phyloP scores from a whole-genome alignment of 1,140 invertebrate species.

The Polypedilum vanderplanki region DNA sequence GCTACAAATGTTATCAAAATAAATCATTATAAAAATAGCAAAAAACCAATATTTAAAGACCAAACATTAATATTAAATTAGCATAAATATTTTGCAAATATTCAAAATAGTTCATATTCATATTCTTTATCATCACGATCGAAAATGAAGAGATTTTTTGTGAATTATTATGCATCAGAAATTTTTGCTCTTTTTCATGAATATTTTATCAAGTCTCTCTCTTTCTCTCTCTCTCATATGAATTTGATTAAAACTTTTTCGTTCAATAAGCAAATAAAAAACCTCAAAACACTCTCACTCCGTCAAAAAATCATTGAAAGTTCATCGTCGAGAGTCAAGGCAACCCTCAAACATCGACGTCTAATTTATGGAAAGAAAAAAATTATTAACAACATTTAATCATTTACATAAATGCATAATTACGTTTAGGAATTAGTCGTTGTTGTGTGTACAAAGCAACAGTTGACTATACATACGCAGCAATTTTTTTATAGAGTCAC shows the following conservation, averaged over 20 bases:
- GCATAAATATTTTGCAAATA: no score
- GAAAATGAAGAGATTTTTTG: neutral
- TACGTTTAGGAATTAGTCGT: conserved; percentile 23
- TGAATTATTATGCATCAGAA: neutral
- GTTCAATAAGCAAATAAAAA: neutral
- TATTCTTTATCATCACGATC: no score
- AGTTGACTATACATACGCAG: neutral
- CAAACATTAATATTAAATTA: no score
- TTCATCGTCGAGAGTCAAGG: conserved; percentile 26
- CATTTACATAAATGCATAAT: conserved; percentile 27
- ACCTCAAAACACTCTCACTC: neutral
- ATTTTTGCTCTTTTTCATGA: no score
- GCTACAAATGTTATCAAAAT: no score
- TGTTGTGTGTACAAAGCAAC: neutral
- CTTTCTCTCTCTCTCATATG: neutral
- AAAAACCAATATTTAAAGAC: no score
- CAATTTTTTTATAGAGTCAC: conserved; percentile 10
- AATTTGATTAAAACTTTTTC: conserved; percentile 15
- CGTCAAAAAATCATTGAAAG: conserved; percentile 11
- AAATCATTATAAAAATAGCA: no score
- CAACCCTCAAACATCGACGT: neutral
- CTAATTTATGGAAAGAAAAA: conserved; percentile 19
- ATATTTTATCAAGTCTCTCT: neutral
- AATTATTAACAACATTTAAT: neutral
- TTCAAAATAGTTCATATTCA: no score